Evolutionary conservation across 2,888 invertebrate genomes (phyloP), one percentile per base, ranked within the genome.

Genomic region (Gari tellinella): DNA sequence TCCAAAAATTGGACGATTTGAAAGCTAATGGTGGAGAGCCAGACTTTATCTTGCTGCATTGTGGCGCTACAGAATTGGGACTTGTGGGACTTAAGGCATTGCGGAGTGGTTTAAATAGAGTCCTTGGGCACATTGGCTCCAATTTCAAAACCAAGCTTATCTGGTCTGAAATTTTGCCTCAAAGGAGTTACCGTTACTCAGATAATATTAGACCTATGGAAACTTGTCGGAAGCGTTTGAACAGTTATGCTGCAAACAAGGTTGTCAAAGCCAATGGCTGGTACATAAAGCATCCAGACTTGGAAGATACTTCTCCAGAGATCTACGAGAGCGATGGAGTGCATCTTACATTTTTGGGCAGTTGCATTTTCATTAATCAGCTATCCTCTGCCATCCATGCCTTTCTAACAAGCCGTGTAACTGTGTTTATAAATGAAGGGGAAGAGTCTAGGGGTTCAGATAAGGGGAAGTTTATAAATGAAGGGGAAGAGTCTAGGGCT

Each of bases 111-210:
- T 21, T 55, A 3, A 1, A 21, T 2, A 55, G 14, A 10, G 41
- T 21, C 15, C 19, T 55, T n/a, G 15, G 15, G 2, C 15, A 12
- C 8, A 40, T 31, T 37, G 15, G 8, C 12, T 4, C 19, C 10
- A 21, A 3, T 7, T 40, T 40, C 17, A 4, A 2, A 14, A 17
- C 40, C 15, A 38, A 19, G 15, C 19, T 40, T 55, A n/a, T 55
- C 12, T 55, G 55, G 55, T 55, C 55, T 1, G 38, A 55, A 21
- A 21, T 55, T 21, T 38, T 55, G 21, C 55, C 40, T 21, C 4
- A 40, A n/a, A 21, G 8, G 4, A 19, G 40, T 14, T 55, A 40
- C 40, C 38, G 55, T 21, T 5, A 41, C 21, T 17, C 37, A 12
- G 14, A 14, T 3, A 15, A 41, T 40, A 10, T 15, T 14, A 0